Evolutionary conservation across 2,797 vertebrate genomes (phyloP), one percentile per base, ranked within the genome.

Genomic region (Mycteria americana): DNA sequence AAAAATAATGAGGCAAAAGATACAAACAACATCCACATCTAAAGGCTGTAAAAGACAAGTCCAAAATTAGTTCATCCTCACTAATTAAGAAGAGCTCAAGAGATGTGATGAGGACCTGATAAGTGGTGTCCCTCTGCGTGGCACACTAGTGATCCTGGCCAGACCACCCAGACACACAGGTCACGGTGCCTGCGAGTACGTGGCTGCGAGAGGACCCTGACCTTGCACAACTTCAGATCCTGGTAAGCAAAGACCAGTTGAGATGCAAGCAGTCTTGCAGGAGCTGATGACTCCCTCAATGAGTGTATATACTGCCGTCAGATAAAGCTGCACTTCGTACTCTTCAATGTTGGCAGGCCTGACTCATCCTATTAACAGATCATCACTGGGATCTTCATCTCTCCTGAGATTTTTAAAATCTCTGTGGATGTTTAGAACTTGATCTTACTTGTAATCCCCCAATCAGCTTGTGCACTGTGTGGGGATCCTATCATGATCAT

Each of bases 1-100:
- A 68, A 86, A 86, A 94, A 88, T 92, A 93, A 94, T 23, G 70
- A 95, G 86, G 81, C 62, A 93, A 84, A 94, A 88, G 80, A 75
- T 91, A 70, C 57, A 83, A 83, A 88, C 72, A 92, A 79, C 46
- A 79, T 68, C 53, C 62, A 48, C 25, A 39, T 75, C 57, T 75
- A 78, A 86, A 25, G 18, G 73, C 86, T 89, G 84, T 75, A 94
- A 81, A 94, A 88, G 85, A 39, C 67, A 88, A 63, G 57, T 62
- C 80, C 62, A 45, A 81, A 94, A 84, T 62, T 27, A 59, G 50
- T 62, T 87, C 23, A 82, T 41, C n/a, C 50, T 51, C 67, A 22
- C 67, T 82, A 79, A 89, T 79, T 78, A 91, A 79, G 74, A 88
- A 54, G 18, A 79, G 50, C 74, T 93, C 37, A 82, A 72, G 50